Evolutionary conservation across 2,113 vertebrate species (phyloP).

Genomic region (Cryptotis parvus): DNA sequence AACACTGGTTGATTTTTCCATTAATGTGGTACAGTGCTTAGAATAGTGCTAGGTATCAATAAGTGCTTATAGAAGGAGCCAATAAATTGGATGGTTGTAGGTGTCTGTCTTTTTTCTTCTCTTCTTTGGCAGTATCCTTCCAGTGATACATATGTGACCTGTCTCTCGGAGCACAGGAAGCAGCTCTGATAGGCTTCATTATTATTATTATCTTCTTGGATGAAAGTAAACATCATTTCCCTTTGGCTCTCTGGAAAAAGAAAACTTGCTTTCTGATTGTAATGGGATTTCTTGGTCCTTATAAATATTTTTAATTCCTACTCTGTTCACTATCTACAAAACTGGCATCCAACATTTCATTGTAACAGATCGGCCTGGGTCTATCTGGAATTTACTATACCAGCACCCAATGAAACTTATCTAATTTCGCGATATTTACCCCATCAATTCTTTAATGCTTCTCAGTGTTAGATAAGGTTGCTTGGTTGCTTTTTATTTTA

Average conservation of each 20-base stretch:
- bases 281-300: background rate
- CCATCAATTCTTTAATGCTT: background rate
- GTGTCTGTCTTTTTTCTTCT: background rate
- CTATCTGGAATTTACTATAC: background rate
- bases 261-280: background rate
- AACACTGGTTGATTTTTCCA: background rate
- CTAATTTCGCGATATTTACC: background rate
- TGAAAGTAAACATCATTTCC: background rate
- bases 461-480: background rate
- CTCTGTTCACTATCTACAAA: background rate
- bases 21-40: background rate
- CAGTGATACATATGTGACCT: background rate
- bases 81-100: background rate
- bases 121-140: background rate
- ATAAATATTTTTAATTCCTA: constrained; percentile 14
- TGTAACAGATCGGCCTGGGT: background rate
- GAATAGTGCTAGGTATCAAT: background rate
- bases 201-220: background rate
- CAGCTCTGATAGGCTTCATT: background rate
- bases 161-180: background rate
- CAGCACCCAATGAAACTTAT: background rate
- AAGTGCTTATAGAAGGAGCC: background rate
- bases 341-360: background rate
- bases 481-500: background rate
- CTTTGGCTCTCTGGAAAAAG: background rate